These are phyloP conservation scores for Erpetoichthys calabaricus DNA, from an alignment of 2,797 vertebrate species.

Conservation along the genomic window DNA sequence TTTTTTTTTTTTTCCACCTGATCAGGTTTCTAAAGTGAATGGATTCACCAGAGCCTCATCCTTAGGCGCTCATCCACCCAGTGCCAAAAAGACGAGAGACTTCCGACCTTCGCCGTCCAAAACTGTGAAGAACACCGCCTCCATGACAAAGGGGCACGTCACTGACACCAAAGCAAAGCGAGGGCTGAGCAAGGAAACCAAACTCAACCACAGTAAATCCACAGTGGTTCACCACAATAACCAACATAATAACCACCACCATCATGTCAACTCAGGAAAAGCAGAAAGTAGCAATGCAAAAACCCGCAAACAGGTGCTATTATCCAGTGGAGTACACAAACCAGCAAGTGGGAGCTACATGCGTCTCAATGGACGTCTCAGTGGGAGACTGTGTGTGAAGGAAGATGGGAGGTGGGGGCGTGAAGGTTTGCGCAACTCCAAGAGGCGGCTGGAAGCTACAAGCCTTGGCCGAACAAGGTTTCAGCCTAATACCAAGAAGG, in stretches of 20 bases:
- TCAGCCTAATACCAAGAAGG: constrained; percentile 72
- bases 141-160: constrained; percentile 96
- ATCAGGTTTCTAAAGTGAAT: constrained; percentile 84
- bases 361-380: constrained; percentile 81
- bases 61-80: constrained; percentile 60
- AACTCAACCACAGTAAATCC: constrained; percentile 90
- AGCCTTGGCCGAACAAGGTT: constrained; percentile 39
- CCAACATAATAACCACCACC: constrained; percentile 51
- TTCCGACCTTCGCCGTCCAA: constrained; percentile 92
- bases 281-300: constrained; percentile 98
- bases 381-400: constrained; percentile 75
- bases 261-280: constrained; percentile 93
- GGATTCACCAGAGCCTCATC: constrained; percentile 78
- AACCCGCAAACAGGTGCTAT: constrained; percentile 99
- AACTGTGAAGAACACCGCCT: constrained; percentile 98
- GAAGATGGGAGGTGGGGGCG: constrained; percentile 65
- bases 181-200: constrained; percentile 98
- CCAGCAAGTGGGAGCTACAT: constrained; percentile 21
- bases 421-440: constrained; percentile 89
- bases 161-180: constrained; percentile 99
- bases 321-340: constrained; percentile 78
- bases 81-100: constrained; percentile 92
- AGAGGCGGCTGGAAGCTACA: constrained; percentile 77
- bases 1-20: constrained; percentile 10
- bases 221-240: constrained; percentile 43